Percentiles rank a stretch among this genome's conserved stretches.
Evolutionary conservation across 30 jellyfish, hydroid and myxozoan species (phyloP).

Genomic region (Aurelia aurita complex sp. Pacific): DNA sequence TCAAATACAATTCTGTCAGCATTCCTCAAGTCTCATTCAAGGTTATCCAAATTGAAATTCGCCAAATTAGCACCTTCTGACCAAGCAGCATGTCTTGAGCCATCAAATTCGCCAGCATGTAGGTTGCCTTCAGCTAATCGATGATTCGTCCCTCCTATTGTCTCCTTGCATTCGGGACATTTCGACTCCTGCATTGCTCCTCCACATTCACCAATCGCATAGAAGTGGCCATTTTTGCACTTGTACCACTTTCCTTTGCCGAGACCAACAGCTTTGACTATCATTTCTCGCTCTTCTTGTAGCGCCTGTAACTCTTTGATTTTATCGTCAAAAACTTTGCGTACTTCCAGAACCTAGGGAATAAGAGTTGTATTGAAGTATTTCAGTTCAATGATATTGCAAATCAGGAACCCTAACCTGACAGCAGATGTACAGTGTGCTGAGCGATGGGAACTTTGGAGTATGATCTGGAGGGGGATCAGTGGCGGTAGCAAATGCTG

Average conservation of each 20-base stretch:
- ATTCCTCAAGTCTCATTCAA: too few species aligned
- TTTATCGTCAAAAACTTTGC: too few species aligned
- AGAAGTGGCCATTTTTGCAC: slow-evolving; percentile 42
- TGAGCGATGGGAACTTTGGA: too few species aligned
- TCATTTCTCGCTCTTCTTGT: slow-evolving; percentile 5
- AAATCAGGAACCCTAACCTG: too few species aligned
- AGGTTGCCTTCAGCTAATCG: slow-evolving; percentile 17
- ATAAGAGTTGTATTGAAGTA: too few species aligned
- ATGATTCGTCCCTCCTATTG: slow-evolving; percentile 45
- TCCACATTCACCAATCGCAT: slow-evolving; percentile 64
- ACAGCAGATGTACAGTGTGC: too few species aligned
- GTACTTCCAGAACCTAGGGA: too few species aligned
- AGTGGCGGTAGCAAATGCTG: too few species aligned
- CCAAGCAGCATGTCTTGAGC: slow-evolving; percentile 43
- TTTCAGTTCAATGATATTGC: too few species aligned
- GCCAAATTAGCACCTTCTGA: slow-evolving; percentile 57
- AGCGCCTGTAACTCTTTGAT: too few species aligned
- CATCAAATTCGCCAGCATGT: slow-evolving; percentile 57
- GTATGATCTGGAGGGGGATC: too few species aligned
- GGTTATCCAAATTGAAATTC: background rate
- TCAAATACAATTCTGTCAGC: too few species aligned
- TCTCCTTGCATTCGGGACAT: slow-evolving; percentile 56
- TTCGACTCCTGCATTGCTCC: slow-evolving; percentile 40
- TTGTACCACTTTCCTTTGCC: slow-evolving; percentile 41
- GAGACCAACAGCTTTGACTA: slow-evolving; percentile 34